phyloP scores from a whole-genome alignment of 2,113 vertebrate species.

The Scomber colias region DNA sequence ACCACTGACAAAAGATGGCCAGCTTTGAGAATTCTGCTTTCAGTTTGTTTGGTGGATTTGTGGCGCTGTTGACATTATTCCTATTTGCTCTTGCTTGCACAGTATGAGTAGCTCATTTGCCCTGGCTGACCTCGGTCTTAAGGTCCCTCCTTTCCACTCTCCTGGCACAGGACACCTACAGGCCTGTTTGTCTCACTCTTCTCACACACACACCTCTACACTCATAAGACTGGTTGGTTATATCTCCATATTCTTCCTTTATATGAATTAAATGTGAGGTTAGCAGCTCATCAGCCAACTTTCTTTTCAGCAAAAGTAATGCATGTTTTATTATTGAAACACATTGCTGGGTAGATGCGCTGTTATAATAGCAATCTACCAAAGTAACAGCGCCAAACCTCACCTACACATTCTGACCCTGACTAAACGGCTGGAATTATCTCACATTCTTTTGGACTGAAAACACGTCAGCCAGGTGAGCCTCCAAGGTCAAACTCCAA shows the following conservation, averaged over 20 bases:
- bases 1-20: conserved; percentile 24
- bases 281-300: too few species aligned
- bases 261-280: too few species aligned
- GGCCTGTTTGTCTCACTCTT: conserved; percentile 57
- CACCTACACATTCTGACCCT: conserved; percentile 51
- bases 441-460: conserved; percentile 69
- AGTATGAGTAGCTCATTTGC: conserved; percentile 23
- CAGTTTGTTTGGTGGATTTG: conserved; percentile 51
- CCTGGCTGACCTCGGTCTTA: conserved; percentile 62
- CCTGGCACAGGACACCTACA: conserved; percentile 46
- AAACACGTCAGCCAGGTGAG: conserved; percentile 54
- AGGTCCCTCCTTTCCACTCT: conserved; percentile 38
- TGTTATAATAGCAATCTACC: too few species aligned
- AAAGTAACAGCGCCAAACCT: too few species aligned
- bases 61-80: conserved; percentile 29
- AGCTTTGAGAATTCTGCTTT: conserved; percentile 22
- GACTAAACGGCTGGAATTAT: conserved; percentile 46
- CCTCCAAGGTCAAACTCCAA: conserved; percentile 53
- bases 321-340: too few species aligned
- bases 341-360: too few species aligned
- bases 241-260: too few species aligned
- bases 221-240: too few species aligned
- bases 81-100: conserved; percentile 29
- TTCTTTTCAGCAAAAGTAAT: too few species aligned
- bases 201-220: too few species aligned